Conservation (phyloP, 2,888 invertebrate species). For the Nectonema munidae region DNA sequence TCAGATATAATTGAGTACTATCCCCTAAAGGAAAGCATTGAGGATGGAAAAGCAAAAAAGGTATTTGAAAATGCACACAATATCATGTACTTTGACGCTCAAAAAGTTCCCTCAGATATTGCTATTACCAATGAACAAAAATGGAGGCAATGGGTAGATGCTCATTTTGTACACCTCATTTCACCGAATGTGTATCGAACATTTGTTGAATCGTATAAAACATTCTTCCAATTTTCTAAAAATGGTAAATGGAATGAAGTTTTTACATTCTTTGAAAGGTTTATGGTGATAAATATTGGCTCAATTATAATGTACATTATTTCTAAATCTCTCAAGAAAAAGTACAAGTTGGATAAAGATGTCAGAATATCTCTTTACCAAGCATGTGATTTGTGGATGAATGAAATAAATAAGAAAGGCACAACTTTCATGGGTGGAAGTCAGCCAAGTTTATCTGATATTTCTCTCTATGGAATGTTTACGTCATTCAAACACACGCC, state of each 20-base stretch:
- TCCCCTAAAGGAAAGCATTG: constrained; percentile 2
- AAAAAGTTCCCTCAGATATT: neutral
- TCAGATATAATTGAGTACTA: no score
- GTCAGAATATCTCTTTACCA: constrained; percentile 60
- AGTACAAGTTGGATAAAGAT: constrained; percentile 51
- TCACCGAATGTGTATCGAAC: constrained; percentile 88
- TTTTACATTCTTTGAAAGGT: constrained; percentile 51
- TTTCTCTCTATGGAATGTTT: constrained; percentile 56
- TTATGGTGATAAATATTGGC: constrained; percentile 57
- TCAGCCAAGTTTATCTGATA: constrained; percentile 56
- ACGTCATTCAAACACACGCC: constrained; percentile 65
- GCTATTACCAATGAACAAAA: constrained; percentile 47
- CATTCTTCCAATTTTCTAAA: constrained; percentile 64
- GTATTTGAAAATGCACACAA: constrained; percentile 56
- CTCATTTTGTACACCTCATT: constrained; percentile 51
- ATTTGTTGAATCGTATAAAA: constrained; percentile 44
- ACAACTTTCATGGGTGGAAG: constrained; percentile 50
- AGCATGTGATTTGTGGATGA: constrained; percentile 45
- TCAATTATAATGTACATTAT: constrained; percentile 71
- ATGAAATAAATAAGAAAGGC: constrained; percentile 31
- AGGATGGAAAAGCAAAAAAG: constrained; percentile 31
- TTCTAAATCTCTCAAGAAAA: constrained; percentile 50
- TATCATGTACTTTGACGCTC: neutral
- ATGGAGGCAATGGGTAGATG: constrained; percentile 82
- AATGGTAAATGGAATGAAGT: constrained; percentile 62